Evolutionary conservation across 2,113 vertebrate species (phyloP), one percentile per base, ranked within the genome.

Genomic region (Pollimyrus isidori): DNA sequence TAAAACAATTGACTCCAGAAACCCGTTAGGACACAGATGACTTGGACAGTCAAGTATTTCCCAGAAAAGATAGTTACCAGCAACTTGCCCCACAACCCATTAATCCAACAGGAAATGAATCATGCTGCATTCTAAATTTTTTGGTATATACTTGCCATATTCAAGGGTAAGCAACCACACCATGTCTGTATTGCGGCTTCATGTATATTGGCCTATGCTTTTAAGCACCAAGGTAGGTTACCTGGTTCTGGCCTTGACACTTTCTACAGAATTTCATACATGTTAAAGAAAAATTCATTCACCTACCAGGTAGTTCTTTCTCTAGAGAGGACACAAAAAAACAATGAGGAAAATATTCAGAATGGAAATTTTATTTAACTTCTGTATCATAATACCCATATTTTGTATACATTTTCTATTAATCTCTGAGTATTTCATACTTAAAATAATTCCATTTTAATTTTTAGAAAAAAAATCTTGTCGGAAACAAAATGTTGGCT

Each of bases 301-400:
- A 48, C 0, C 7, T 21, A 84, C 7, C 82, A 84, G 42, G 39
- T 42, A n/a, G 2, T 48, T 23, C 42, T 9, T 45, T n/a, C 48
- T 46, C 35, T n/a, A 42, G 73, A 1, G 35, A 42, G 0, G 9
- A 84, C 82, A 45, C 82, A 45, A 84, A 15, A 45, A 65, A 62
- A 48, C 19, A 45, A n/a, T 23, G 65, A 65, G 80, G 88, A 49
- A 89, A 88, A 88, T 46, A 86, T 89, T 90, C 94, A 95, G 94
- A 94, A 94, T 95, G 95, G 93, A 95, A 96, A 93, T 95, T 91
- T 92, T 93, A 95, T 96, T 95, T 56, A 95, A 93, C 91, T 95
- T 95, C 94, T 94, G 94, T 94, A 84, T 56, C 50, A 94, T 95
- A 95, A 95, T 96, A 95, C 93, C 94, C 94, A 96, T 94, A 95